A percentile compares a stretch with the other conserved stretches of the same genome.
phyloP scores from a whole-genome alignment of 2,888 invertebrate species.

The Drosophila aldrichi region DNA sequence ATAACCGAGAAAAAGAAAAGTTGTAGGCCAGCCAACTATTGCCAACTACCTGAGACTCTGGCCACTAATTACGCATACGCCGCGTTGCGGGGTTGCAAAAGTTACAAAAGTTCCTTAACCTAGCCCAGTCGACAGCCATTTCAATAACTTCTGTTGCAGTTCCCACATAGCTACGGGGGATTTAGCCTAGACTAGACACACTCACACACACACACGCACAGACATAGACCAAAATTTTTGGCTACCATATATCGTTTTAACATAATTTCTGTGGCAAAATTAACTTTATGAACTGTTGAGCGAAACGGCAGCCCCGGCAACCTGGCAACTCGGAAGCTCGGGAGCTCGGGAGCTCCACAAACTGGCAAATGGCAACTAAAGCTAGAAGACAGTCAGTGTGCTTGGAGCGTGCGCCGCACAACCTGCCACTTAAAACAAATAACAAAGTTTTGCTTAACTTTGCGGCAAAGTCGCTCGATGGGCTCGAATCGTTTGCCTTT shows the following conservation, averaged over 20 bases:
- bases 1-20: constrained; percentile 56
- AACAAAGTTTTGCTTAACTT: constrained; percentile 82
- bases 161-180: constrained; percentile 58
- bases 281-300: constrained; percentile 84
- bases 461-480: constrained; percentile 64
- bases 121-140: constrained; percentile 44
- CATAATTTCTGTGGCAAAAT: constrained; percentile 82
- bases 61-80: constrained; percentile 83
- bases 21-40: constrained; percentile 53
- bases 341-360: constrained; percentile 20
- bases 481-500: constrained; percentile 21
- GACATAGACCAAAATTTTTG: constrained; percentile 47
- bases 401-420: constrained; percentile 65
- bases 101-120: constrained; percentile 76
- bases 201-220: background rate
- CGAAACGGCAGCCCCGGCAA: constrained; percentile 36
- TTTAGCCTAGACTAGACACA: constrained; percentile 35
- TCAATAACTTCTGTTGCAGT: constrained; percentile 77
- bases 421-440: constrained; percentile 82
- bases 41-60: constrained; percentile 60
- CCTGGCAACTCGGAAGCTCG: background rate
- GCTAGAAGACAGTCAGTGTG: constrained; percentile 46
- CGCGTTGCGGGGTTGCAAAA: constrained; percentile 58
- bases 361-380: constrained; percentile 23
- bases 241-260: constrained; percentile 81